Conservation (phyloP, 2,888 invertebrate genomes). For the Stenodera caucasica region DNA sequence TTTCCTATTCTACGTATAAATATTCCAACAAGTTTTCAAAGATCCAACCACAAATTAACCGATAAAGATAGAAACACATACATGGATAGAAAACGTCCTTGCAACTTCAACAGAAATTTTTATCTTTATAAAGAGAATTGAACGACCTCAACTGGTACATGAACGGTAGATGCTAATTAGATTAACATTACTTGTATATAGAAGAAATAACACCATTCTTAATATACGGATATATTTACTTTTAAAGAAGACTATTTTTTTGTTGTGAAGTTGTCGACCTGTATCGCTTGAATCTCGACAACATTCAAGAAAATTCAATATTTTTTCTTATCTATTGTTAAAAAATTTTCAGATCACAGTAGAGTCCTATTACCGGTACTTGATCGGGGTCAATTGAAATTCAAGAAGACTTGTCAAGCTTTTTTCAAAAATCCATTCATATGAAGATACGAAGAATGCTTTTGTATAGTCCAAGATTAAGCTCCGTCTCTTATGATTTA, state of each 20-base stretch:
- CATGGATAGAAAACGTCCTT: neutral
- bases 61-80: neutral
- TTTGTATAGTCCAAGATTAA: neutral
- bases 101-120: neutral
- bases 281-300: too few species aligned
- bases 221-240: constrained; percentile 3
- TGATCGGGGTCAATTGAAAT: neutral
- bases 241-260: neutral
- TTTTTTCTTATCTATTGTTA: neutral
- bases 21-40: neutral
- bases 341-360: neutral
- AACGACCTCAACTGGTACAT: constrained; percentile 1
- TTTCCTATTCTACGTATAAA: neutral
- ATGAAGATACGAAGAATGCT: neutral
- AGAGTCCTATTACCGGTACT: constrained; percentile 1
- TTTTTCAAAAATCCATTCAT: neutral
- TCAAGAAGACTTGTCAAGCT: neutral
- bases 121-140: constrained; percentile 2
- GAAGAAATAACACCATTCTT: neutral
- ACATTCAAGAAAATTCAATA: neutral
- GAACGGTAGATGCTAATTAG: constrained; percentile 5
- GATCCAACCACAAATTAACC: neutral
- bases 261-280: neutral
- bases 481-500: too few species aligned
- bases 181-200: neutral